Evolutionary conservation across 2,888 invertebrate genomes (phyloP), one percentile per base, ranked within the genome.

Genomic region (Parasteatoda lunata): DNA sequence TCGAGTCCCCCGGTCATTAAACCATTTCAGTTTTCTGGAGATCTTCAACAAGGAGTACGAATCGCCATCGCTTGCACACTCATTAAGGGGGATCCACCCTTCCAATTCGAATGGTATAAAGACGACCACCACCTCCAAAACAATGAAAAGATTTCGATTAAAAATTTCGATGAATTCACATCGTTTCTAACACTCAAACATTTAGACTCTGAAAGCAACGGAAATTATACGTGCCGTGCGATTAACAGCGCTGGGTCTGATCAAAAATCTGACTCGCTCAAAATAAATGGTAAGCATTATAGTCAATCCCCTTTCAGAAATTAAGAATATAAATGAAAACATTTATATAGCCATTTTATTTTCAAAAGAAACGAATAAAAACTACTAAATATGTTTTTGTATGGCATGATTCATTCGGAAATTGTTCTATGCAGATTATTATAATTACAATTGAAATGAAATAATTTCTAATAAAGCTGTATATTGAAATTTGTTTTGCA

Each of bases 181-280:
- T 81, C 80, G 3, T 52, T 54, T 1, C 45, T 81, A 45, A 51
- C 66, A 6, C 72, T 81, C 30, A 45, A 64, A 13, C 71, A 75
- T 51, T 59, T 89, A n/a, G 76, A 79, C 11, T 11, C 72, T 8
- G 69, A 81, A 52, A 81, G 78, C 48, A 84, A 77, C 52, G 88
- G 88, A 9, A 76, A 77, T 5, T 89, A 88, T 65, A 80, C 80
- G 4, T 89, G 89, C 68, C 15, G 49, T 54, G 85, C 78, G 4
- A 51, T 48, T 6, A 88, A 85, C 66, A 51, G 45, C 30, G 72
- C 52, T 47, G 89, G 89, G 9, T 30, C 49, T 11, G 85, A 84
- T 66, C 65, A 73, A 64, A 66, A 79, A 54, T 65, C 51, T n/a
- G 78, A 30, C 59, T 71, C 64, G 49, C 48, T 84, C 3, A 11